Evolutionary conservation across 2,888 invertebrate genomes (phyloP), one percentile per base, ranked within the genome.

Genomic region (Chironomus riparius): DNA sequence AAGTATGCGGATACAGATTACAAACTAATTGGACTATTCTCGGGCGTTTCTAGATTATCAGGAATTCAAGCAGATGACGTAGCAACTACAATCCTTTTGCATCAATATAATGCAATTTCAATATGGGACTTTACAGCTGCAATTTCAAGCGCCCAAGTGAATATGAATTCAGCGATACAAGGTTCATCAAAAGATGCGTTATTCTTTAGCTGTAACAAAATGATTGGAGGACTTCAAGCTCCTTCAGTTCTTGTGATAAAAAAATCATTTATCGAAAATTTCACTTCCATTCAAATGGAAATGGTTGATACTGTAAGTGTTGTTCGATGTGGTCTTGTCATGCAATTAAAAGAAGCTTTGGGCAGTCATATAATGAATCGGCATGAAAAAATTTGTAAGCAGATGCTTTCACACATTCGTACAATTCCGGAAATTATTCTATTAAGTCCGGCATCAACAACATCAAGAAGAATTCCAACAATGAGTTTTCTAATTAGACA

Each of bases 41-140:
- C 91, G 24, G 93, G 93, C 0, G 93, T 93, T 2, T 94, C 94
- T 22, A 94, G 93, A 81, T 88, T 95, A n/a, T 94, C 95, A 0
- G 96, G 96, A 6, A 90, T 93, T n/a, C 81, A 95, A 48, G 89
- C 91, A 62, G 94, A 95, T 83, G 93, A 94, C 80, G 89, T 93
- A 2, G 90, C 91, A 0, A 91, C 95, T 7, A 94, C 94, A 0
- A 84, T 91, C 15, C 85, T 94, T 4, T 86, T 95, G 13, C 95
- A 95, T 81, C 91, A 87, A 77, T 91, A 93, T 81, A 92, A 92
- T 7, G 95, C 94, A 0, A 86, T 92, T 78, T 89, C 94, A 3
- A 91, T 96, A 81, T 97, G 95, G 95, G 95, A 96, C 83, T 95
- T 92, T 81, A 94, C 94, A 6, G 87, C 93, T 3, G 92, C 94